Percentiles rank a stretch among this genome's conserved stretches.
These are phyloP conservation scores for Lagopus leucura DNA, from an alignment of 2,113 vertebrate species.

Conservation along the genomic window DNA sequence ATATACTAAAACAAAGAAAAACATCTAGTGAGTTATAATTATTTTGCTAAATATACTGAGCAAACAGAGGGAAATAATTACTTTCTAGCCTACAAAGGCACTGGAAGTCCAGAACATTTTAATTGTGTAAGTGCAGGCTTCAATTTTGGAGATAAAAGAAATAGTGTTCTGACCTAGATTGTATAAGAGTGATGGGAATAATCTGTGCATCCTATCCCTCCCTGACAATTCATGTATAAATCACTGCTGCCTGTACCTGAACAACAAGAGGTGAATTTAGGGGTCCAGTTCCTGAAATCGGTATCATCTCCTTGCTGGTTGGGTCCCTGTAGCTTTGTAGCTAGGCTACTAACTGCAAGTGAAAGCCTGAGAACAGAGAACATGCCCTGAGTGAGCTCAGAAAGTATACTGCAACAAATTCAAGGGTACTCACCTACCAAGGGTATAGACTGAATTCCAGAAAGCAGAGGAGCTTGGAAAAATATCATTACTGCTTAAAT, in stretches of 20 bases:
- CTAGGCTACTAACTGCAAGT: not conserved
- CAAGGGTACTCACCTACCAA: constrained; percentile 10
- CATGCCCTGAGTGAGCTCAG: not conserved
- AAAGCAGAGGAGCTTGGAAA: constrained; percentile 19
- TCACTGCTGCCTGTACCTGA: not conserved
- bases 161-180: not conserved
- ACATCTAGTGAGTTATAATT: constrained; percentile 29
- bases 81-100: not conserved
- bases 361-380: not conserved
- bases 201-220: not conserved
- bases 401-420: not conserved
- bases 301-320: not conserved
- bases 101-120: constrained; percentile 38
- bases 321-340: not conserved
- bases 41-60: constrained; percentile 56
- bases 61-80: constrained; percentile 49
- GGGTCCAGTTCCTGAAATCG: not conserved
- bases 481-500: constrained; percentile 2
- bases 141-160: not conserved
- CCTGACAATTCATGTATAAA: not conserved
- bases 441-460: constrained; percentile 8
- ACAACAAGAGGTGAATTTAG: not conserved
- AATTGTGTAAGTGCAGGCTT: not conserved
- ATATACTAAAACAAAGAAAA: constrained; percentile 16
- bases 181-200: not conserved